phyloP scores from a whole-genome alignment of 2,113 vertebrate species.

The Melanerpes aurifrons region DNA sequence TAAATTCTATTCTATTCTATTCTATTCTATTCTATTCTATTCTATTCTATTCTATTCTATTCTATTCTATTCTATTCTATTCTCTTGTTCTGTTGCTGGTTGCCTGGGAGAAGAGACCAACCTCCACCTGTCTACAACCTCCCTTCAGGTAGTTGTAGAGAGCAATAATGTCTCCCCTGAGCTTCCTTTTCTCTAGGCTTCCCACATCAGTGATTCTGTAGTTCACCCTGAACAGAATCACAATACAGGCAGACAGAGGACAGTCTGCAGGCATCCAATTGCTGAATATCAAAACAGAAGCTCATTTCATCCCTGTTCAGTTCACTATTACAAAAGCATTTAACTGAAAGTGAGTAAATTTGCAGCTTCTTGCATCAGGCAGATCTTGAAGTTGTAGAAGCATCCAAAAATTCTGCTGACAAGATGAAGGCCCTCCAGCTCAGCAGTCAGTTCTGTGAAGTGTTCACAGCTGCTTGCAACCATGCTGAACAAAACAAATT shows the following conservation, averaged over 20 bases:
- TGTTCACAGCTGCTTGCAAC: constrained; percentile 53
- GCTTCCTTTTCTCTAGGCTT: neutral
- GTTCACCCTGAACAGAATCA: neutral
- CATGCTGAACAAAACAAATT: constrained; percentile 29
- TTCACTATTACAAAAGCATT: neutral
- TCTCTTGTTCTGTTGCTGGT: too few relatives aligned
- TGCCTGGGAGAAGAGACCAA: too few relatives aligned
- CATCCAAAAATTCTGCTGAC: constrained; percentile 18
- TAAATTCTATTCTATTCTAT: too few relatives aligned
- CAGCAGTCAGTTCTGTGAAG: constrained; percentile 30
- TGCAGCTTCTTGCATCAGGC: neutral
- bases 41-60: too few relatives aligned
- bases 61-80: too few relatives aligned
- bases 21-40: too few relatives aligned
- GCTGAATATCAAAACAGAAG: neutral
- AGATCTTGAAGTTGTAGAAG: neutral
- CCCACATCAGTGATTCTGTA: neutral
- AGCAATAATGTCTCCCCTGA: too few relatives aligned
- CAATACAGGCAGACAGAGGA: neutral
- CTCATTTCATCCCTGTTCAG: neutral
- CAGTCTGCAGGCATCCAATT: neutral
- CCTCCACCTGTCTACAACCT: too few relatives aligned
- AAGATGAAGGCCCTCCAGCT: constrained; percentile 10
- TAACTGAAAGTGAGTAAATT: neutral
- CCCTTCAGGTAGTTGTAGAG: too few relatives aligned